Percentiles rank a stretch among this genome's conserved stretches.
phyloP scores from a whole-genome alignment of 2,113 vertebrate species.

The Saimiri boliviensis region DNA sequence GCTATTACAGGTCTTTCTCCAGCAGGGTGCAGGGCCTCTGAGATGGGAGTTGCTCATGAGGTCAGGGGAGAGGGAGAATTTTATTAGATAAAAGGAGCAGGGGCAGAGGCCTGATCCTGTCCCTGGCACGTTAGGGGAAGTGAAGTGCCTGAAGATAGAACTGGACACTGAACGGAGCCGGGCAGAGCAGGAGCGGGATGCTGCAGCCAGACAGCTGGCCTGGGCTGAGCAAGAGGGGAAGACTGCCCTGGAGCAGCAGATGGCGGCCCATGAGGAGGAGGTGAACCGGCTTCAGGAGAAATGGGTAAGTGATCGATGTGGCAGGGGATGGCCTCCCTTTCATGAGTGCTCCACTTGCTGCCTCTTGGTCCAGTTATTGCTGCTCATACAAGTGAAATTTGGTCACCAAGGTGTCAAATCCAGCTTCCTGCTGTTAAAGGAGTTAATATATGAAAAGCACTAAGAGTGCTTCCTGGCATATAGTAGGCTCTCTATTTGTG shows the following conservation, averaged over 20 bases:
- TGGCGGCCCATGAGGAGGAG: constrained; percentile 67
- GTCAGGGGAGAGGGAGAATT: neutral
- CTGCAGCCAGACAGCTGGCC: constrained; percentile 63
- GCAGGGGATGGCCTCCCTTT: neutral
- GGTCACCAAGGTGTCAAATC: neutral
- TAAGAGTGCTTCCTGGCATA: neutral
- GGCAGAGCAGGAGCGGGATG: constrained; percentile 70
- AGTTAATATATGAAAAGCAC: neutral
- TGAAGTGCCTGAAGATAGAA: constrained; percentile 85
- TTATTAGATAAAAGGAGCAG: neutral
- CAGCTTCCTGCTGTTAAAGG: neutral
- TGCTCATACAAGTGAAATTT: neutral
- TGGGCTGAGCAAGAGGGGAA: constrained; percentile 57
- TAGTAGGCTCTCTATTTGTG: neutral
- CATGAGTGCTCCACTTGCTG: neutral
- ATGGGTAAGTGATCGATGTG: constrained; percentile 69
- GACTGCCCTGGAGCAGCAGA: constrained; percentile 48
- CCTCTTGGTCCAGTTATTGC: neutral
- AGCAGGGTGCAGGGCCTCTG: neutral
- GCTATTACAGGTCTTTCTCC: neutral
- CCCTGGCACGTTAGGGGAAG: constrained; percentile 83
- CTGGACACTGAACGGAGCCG: constrained; percentile 80
- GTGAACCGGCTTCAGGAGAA: constrained; percentile 70
- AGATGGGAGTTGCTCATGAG: neutral
- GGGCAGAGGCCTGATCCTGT: neutral